Base-by-base conservation (phyloP, 2,797 vertebrate genomes). In the Rhinichthys osculus region DNA sequence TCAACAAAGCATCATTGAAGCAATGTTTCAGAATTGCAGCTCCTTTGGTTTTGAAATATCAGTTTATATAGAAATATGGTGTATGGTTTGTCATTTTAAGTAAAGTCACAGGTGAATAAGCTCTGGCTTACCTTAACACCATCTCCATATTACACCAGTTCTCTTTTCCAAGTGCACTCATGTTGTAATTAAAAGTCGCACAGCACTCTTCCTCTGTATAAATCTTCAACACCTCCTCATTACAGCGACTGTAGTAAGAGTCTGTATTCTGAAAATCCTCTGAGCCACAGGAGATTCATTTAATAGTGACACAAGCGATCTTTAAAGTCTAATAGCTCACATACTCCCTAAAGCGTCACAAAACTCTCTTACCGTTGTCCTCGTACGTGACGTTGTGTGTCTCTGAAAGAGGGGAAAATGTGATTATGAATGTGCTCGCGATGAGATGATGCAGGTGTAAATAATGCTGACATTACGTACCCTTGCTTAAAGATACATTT, bases 191-290 rank as follows among this genome's bases (percentile, higher is more conserved):
- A 82, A 95, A 94, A 0, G 0, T 0, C 0, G 0, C 0, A 1
- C 10, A 72, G 84, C 94, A 93, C 0, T 17, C 0, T 0, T 0
- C 0, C 16, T 72, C 0, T 13, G 44, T 85, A 0, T 0, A 0
- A 0, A 0, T 0, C 1, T 5, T 8, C 77, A 93, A 44, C 0
- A 0, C 0, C 0, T 13, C 0, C 54, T 9, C 54, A 0, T 21
- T 0, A 35, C 94, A 95, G 0, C 0, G 5, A 16, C 0, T 0
- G 3, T 0, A 5, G 0, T 0, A 0, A 0, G 0, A 0, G 4
- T 88, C 78, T 82, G 81, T 81, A 0, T 87, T 44, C 87, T 93
- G 93, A 40, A 94, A 94, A 0, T 0, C 13, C 79, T 94, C 94
- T 95, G 89, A 30, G 85, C 57, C 4, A 77, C 74, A 27, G 13